phyloP scores from a whole-genome alignment of 2,888 invertebrate genomes.

The Trisateles emortualis region DNA sequence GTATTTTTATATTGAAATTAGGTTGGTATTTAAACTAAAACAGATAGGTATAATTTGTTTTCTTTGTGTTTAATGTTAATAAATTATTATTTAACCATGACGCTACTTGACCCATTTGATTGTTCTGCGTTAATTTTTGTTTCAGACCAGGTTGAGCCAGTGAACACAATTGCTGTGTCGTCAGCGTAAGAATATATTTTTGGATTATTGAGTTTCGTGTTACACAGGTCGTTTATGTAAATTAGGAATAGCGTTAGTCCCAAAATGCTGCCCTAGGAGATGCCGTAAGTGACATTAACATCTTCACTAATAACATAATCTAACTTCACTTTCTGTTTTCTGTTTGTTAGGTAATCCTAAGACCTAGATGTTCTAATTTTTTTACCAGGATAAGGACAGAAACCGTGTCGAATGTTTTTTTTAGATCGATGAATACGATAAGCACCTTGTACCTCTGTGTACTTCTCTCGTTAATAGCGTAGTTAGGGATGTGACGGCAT shows the following conservation, averaged over 20 bases:
- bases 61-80: too few species aligned
- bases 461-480: not conserved
- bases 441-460: not conserved
- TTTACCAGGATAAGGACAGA: constrained; percentile 4
- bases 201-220: not conserved
- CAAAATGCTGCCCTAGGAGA: constrained; percentile 22
- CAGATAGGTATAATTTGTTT: too few species aligned
- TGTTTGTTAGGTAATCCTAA: constrained; percentile 10
- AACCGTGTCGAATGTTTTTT: too few species aligned
- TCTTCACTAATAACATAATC: constrained; percentile 3
- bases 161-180: constrained; percentile 23
- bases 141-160: constrained; percentile 11
- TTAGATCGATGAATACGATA: not conserved
- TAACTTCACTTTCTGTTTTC: constrained; percentile 14
- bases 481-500: not conserved
- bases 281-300: constrained; percentile 4
- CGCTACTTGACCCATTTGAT: constrained; percentile 7
- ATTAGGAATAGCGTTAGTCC: constrained; percentile 21
- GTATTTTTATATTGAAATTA: too few species aligned
- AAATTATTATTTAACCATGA: constrained; percentile 15
- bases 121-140: too few species aligned
- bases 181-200: constrained; percentile 23
- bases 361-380: constrained; percentile 16
- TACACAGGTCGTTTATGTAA: constrained; percentile 21
- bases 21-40: too few species aligned